Base-by-base conservation (phyloP, 2,113 vertebrate genomes). In the Aspiorhynchus laticeps region DNA sequence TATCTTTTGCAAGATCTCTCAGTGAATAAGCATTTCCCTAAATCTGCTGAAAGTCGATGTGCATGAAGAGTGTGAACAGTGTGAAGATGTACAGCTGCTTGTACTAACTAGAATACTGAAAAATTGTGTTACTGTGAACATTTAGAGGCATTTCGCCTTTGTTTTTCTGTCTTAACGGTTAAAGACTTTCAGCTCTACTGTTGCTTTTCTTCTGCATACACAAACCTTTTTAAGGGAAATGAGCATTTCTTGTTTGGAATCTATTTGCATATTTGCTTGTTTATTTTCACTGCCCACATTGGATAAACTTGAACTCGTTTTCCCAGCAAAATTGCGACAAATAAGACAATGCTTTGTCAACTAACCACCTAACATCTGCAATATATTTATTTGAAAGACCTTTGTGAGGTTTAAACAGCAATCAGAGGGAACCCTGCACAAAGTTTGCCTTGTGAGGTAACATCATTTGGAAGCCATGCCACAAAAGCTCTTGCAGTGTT, bases 391-490 rank as follows among this genome's bases (percentile, higher is more conserved):
- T 90, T 87, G 87, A 90, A 86, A 89, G 88, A 88, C 84, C 86
- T 91, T 90, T 90, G 86, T 85, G 91, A 88, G 83, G 90, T 93
- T 94, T 91, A 91, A 91, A 91, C 88, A 90, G 89, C 91, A 91
- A 90, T 93, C 91, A 90, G 92, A 90, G 90, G 93, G 91, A 93
- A 93, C 90, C 91, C 89, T 91, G 91, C 91, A 91, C 83, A 94
- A 93, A 77, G 91, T 90, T 90, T 91, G 90, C 90, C 87, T 89
- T 88, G 91, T 94, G 93, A 94, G 93, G 92, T 94, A 94, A 95
- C 92, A 91, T 93, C 92, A 92, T 93, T 90, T 92, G 88, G 88
- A 89, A 90, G 90, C 88, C 89, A 88, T 89, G 53, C 31, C 31
- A 28, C 74, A 48, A 19, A 74, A 53, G 51, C 48, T 5, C 51